A percentile compares a stretch with the other conserved stretches of the same genome.
Conservation (phyloP, 2,797 vertebrate species). For the Jordanella pulchra region DNA sequence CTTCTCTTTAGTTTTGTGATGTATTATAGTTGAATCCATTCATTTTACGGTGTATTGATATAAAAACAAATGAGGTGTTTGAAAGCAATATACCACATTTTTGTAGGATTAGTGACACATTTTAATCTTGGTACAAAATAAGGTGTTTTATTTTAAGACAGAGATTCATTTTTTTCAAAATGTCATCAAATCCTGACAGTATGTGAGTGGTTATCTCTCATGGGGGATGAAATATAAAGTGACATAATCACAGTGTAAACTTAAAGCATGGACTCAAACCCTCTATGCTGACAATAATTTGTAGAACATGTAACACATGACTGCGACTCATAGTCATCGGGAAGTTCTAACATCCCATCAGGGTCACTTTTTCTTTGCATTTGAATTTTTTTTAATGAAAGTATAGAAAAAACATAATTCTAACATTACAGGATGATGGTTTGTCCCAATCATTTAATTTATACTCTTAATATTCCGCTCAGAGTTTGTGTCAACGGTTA, state of each 20-base stretch:
- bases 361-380: not conserved
- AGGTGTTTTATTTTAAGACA: not conserved
- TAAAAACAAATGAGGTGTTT: not conserved
- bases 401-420: not conserved
- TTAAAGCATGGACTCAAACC: not conserved
- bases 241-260: too few species aligned
- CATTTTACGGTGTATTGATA: not conserved
- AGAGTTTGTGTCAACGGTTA: not conserved
- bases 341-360: not conserved
- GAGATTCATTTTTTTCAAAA: not conserved
- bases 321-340: not conserved
- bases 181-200: not conserved
- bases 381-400: not conserved
- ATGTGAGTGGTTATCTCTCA: not conserved
- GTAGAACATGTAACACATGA: not conserved
- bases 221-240: too few species aligned
- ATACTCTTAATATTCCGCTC: not conserved
- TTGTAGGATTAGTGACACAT: not conserved
- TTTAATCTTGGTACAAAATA: not conserved
- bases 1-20: not conserved
- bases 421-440: too few species aligned
- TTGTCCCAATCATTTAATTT: too few species aligned
- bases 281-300: not conserved
- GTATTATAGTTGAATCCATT: not conserved
- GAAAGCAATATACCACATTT: not conserved